These are phyloP conservation scores for Eurypyga helias DNA, from an alignment of 2,113 vertebrate species.

Conservation along the genomic window DNA sequence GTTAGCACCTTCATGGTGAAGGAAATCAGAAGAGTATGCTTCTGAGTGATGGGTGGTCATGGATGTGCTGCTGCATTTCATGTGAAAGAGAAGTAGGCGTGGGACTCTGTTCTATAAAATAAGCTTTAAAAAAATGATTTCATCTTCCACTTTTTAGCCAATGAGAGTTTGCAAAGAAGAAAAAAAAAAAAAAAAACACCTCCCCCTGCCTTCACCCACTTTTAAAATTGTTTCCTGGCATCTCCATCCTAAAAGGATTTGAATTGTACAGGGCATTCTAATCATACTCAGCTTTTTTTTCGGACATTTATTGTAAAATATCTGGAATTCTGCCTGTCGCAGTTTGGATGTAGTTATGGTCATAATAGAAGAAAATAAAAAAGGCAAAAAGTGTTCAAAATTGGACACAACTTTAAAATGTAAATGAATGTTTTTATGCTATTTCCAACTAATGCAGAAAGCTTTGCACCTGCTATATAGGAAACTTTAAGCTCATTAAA, in stretches of 20 bases:
- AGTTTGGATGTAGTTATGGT: not conserved
- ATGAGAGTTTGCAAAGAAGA: not conserved
- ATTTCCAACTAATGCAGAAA: not conserved
- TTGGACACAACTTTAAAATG: not conserved
- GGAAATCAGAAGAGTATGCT: not conserved
- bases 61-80: not conserved
- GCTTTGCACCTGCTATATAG: not conserved
- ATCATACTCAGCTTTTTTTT: not conserved
- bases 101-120: not conserved
- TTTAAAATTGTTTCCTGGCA: not conserved
- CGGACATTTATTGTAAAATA: not conserved
- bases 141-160: not conserved
- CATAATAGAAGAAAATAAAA: not conserved
- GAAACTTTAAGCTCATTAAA: not conserved
- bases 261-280: not conserved
- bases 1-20: not conserved
- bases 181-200: rapidly evolving
- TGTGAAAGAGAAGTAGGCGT: not conserved
- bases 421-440: not conserved
- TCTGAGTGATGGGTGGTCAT: not conserved
- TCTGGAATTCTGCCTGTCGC: not conserved
- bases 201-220: not conserved
- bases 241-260: not conserved
- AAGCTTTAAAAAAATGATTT: not conserved
- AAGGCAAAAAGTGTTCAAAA: not conserved